These are phyloP conservation scores for Amiota minor DNA, from an alignment of 2,888 invertebrate species.

Conservation along the genomic window DNA sequence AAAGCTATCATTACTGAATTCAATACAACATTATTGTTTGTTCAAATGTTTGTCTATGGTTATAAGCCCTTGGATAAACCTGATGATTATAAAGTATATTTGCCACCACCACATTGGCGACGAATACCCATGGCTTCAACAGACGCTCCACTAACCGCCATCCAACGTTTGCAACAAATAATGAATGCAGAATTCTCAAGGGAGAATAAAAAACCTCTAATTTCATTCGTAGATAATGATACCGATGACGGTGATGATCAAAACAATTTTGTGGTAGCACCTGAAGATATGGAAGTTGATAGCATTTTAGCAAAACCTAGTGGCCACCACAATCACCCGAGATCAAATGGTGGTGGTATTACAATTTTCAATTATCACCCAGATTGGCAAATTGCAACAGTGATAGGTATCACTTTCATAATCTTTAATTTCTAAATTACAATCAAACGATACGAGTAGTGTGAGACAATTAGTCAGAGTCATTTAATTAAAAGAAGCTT, in stretches of 20 bases:
- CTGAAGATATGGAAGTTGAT: slow-evolving; percentile 49
- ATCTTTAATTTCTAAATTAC: too few relatives aligned
- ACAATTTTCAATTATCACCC: too few relatives aligned
- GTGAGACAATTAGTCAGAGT: neutral
- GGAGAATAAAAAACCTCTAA: neutral
- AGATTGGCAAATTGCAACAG: too few relatives aligned
- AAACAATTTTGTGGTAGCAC: slow-evolving; percentile 23
- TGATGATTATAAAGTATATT: slow-evolving; percentile 52
- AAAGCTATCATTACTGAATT: slow-evolving; percentile 65
- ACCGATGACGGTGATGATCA: slow-evolving; percentile 32
- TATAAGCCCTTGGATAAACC: slow-evolving; percentile 55
- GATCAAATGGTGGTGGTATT: too few relatives aligned
- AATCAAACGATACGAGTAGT: neutral
- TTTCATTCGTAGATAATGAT: slow-evolving; percentile 3
- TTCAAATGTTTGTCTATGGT: slow-evolving; percentile 68
- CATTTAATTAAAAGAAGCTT: slow-evolving; percentile 35
- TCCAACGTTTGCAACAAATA: slow-evolving; percentile 52
- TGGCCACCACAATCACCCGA: too few relatives aligned
- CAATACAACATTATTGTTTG: slow-evolving; percentile 59
- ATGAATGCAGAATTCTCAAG: slow-evolving; percentile 23
- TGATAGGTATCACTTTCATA: too few relatives aligned
- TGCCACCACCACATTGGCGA: slow-evolving; percentile 47
- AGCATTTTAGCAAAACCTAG: too few relatives aligned
- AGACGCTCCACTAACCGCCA: slow-evolving; percentile 38
- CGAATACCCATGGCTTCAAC: neutral